Evolutionary conservation across 1,140 invertebrate species (phyloP).

Genomic region (Zaprionus kolodkinae): DNA sequence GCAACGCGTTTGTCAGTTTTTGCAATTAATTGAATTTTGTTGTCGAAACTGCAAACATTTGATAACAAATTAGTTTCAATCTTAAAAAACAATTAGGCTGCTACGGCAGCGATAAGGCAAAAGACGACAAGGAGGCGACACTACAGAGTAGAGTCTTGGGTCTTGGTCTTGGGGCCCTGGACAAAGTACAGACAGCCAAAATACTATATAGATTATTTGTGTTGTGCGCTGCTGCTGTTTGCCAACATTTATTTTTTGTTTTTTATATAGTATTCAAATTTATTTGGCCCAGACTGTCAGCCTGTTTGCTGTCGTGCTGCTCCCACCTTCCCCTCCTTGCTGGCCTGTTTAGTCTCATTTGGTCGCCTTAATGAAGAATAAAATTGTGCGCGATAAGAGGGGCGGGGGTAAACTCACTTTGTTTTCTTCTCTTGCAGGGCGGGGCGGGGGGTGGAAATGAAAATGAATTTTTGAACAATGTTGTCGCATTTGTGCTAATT

Average conservation of each 20-base stretch:
- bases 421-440: not conserved
- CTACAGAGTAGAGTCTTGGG: slow-evolving; percentile 11
- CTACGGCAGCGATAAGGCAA: slow-evolving; percentile 28
- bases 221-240: slow-evolving; percentile 41
- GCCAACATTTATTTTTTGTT: slow-evolving; percentile 31
- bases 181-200: slow-evolving; percentile 27
- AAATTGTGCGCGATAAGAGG: slow-evolving; percentile 65
- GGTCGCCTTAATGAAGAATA: slow-evolving; percentile 75
- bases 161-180: not conserved
- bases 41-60: slow-evolving; percentile 83
- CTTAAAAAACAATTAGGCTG: slow-evolving; percentile 82
- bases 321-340: slow-evolving; percentile 7
- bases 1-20: slow-evolving; percentile 67
- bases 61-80: slow-evolving; percentile 84
- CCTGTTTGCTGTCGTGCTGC: slow-evolving; percentile 9
- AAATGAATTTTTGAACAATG: slow-evolving; percentile 70
- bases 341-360: slow-evolving; percentile 70
- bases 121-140: slow-evolving; percentile 42
- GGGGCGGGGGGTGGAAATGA: slow-evolving; percentile 58
- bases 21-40: slow-evolving; percentile 83
- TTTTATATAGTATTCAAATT: slow-evolving; percentile 74
- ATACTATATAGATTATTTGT: slow-evolving; percentile 73
- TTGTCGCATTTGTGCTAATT: slow-evolving; percentile 65
- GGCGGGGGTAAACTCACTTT: slow-evolving; percentile 13
- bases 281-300: slow-evolving; percentile 61